Evolutionary conservation across 1,140 invertebrate species (phyloP).

Genomic region (Caenorhabditis brenneri): DNA sequence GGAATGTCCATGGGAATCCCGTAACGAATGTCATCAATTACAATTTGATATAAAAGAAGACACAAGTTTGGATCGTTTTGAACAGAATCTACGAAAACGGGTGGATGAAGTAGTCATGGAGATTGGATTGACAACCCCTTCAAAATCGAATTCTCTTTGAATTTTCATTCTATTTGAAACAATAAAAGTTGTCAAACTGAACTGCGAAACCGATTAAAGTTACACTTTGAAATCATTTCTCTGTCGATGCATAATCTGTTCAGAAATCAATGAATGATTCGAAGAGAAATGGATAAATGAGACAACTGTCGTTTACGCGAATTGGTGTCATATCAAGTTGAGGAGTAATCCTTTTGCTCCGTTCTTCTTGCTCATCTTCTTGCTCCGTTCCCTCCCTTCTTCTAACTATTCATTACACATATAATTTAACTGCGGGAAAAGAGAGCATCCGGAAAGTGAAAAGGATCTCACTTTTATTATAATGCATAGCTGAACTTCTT

Average conservation of each 20-base stretch:
- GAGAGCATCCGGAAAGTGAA: not conserved
- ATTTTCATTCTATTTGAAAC: not conserved
- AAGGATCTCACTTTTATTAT: not conserved
- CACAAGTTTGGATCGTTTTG: slow-evolving; percentile 57
- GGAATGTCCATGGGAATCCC: slow-evolving; percentile 78
- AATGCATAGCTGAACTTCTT: not conserved
- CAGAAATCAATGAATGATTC: slow-evolving; percentile 5
- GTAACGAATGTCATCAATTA: slow-evolving; percentile 57
- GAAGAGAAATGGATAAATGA: not conserved
- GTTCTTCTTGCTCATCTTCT: not conserved
- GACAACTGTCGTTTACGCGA: slow-evolving; percentile 18
- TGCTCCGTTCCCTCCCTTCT: not conserved
- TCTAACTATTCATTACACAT: slow-evolving; percentile 8
- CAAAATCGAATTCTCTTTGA: not conserved
- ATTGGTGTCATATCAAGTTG: slow-evolving; percentile 42
- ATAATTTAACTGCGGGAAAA: not conserved
- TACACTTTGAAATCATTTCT: not conserved
- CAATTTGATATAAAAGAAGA: slow-evolving; percentile 50
- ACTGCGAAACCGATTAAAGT: slow-evolving; percentile 33
- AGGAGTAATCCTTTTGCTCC: not conserved
- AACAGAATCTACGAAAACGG: slow-evolving; percentile 47
- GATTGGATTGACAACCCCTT: slow-evolving; percentile 14
- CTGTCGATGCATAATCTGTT: not conserved
- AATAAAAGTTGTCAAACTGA: slow-evolving; percentile 36
- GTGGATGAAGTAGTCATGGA: slow-evolving; percentile 26